Evolutionary conservation across 2,888 invertebrate species (phyloP), one percentile per base, ranked within the genome.

Genomic region (Seira musarum): DNA sequence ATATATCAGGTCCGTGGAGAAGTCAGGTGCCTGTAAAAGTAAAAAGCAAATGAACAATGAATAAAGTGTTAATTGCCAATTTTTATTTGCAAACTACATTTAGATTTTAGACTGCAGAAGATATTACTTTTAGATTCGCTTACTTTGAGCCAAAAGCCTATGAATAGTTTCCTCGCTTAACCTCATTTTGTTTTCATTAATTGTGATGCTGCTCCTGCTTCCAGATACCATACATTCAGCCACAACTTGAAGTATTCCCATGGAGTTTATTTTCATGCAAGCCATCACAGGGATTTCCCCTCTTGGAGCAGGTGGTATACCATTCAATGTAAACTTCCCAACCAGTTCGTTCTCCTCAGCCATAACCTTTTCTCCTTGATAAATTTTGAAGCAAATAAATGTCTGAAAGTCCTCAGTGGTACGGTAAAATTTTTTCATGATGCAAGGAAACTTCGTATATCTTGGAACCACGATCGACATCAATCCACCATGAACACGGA

Each of bases 231-330:
- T 49, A 30, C 78, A 76, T 13, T 60, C 21, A 0, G 84, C 84
- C 6, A 60, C 64, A 22, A 83, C 80, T 21, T 82, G 72, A 1
- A 84, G 49, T 10, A 84, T 69, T 10, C 84, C 84, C 57, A 74
- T 77, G 6, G 70, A 24, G 30, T 78, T 70, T 13, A 77, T 78
- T 24, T 63, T 60, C 81, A 81, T 74, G 60, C 6, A 6, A 46
- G 13, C 13, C 46, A 13, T 6, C 13, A 10, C 46, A 10, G 6
- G 6, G 6, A 6, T 13, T 46, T 67, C 65, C 10, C 80, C 83
- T 10, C 73, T 77, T 15, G 30, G 40, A 1, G 64, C 77, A 3
- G 82, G 82, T 10, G 82, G 82, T 24, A 83, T 78, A 0, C 77
- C 80, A n/a, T 70, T 70, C 60, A 82, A 71, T 19, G 53, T 19